phyloP scores from a whole-genome alignment of 2,113 vertebrate species.

The Paralichthys olivaceus region DNA sequence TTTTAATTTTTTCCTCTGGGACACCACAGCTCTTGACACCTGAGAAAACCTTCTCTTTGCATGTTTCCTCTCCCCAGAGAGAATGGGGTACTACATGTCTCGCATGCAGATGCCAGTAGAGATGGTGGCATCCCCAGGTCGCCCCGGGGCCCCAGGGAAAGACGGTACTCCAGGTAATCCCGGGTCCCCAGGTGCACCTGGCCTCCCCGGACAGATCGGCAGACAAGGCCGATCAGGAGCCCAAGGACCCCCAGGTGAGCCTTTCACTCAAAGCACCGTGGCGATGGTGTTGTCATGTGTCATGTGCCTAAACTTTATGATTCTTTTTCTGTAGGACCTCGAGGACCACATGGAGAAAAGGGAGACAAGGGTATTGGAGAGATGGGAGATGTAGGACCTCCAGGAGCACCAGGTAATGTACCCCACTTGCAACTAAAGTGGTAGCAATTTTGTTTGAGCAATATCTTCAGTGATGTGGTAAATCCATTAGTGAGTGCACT shows the following conservation, averaged over 20 bases:
- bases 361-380: constrained; percentile 91
- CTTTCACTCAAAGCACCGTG: background rate
- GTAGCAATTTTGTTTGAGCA: background rate
- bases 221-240: constrained; percentile 90
- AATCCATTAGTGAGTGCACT: background rate
- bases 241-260: constrained; percentile 87
- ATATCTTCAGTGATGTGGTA: background rate
- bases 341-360: constrained; percentile 88
- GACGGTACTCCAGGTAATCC: constrained; percentile 86
- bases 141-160: constrained; percentile 93
- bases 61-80: constrained; percentile 83
- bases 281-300: background rate
- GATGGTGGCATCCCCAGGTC: constrained; percentile 87
- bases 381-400: constrained; percentile 91
- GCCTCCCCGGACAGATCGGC: constrained; percentile 91
- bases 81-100: constrained; percentile 94
- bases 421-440: background rate
- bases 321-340: constrained; percentile 81
- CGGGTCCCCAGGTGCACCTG: constrained; percentile 86
- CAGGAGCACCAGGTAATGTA: constrained; percentile 89
- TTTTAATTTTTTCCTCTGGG: constrained; percentile 2
- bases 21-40: background rate
- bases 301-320: background rate
- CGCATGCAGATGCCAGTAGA: constrained; percentile 91
- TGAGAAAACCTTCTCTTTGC: constrained; percentile 3